These are phyloP conservation scores for Calycopis cecrops DNA, from an alignment of 1,140 invertebrate genomes.

Conservation along the genomic window DNA sequence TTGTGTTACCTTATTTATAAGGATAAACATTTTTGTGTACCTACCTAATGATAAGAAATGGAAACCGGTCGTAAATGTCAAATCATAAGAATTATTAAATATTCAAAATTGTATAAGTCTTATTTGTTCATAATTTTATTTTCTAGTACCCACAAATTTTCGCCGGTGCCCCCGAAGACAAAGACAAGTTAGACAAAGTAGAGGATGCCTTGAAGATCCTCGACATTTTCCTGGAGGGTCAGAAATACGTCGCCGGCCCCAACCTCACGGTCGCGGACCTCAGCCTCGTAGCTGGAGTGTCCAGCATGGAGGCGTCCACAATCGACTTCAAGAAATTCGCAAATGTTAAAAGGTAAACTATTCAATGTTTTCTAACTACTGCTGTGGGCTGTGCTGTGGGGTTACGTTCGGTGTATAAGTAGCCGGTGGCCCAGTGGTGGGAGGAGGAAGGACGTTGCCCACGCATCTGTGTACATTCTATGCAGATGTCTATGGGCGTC, in stretches of 20 bases:
- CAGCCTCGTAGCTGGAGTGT: conserved; percentile 76
- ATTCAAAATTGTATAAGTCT: too few relatives aligned
- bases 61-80: too few relatives aligned
- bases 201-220: conserved; percentile 79
- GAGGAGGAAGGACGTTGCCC: too few relatives aligned
- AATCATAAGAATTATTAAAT: too few relatives aligned
- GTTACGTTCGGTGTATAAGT: not conserved
- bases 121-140: conserved; percentile 24
- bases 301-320: conserved; percentile 80
- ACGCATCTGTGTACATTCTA: too few relatives aligned
- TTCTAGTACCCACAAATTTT: conserved; percentile 82
- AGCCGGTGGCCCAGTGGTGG: too few relatives aligned
- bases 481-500: too few relatives aligned
- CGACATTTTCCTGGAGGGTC: conserved; percentile 80
- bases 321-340: conserved; percentile 81
- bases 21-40: too few relatives aligned
- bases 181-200: conserved; percentile 79
- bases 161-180: conserved; percentile 78
- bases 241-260: conserved; percentile 80
- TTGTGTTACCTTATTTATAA: too few relatives aligned
- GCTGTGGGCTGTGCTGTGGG: not conserved
- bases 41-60: too few relatives aligned
- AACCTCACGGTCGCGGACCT: conserved; percentile 85
- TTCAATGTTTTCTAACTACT: not conserved
- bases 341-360: conserved; percentile 77